Base-by-base conservation (phyloP, 2,113 vertebrate genomes). In the Sinocyclocheilus rhinocerous region DNA sequence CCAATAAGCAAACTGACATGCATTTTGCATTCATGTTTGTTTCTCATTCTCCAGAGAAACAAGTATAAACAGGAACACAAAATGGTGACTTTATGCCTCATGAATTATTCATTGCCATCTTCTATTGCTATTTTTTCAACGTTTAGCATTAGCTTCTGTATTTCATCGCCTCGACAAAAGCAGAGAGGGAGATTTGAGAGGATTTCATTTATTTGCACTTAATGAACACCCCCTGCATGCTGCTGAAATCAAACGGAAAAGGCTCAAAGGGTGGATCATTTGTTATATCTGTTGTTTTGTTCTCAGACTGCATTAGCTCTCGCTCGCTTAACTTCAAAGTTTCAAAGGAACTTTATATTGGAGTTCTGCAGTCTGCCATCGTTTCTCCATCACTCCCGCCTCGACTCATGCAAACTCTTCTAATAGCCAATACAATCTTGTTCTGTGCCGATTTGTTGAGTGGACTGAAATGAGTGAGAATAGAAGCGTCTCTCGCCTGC, bases 381-480 rank as follows among this genome's bases (percentile, higher is more conserved):
- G n/a, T 33, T 50, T 48, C 52, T 73, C 20, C 59, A 50, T 82
- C 59, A 67, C 10, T 81, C 42, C 45, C 8, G 13, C 18, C 22
- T 72, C 69, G 10, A 84, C 18, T 36, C 26, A 36, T 86, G 4
- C 78, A 24, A n/a, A 39, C 6, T 75, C 69, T 26, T 50, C 52
- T 75, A 82, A 33, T 29, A 76, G 39, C 69, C 79, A 81, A 48
- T 73, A 15, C 82, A 81, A 70, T 29, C 15, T 39, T 76, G 22
- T 59, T 29, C 29, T 42, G 33, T 73, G n/a, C 39, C 85, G 90
- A 92, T 90, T 92, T 89, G 90, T 89, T 91, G 90, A 93, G 90
- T 88, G 86, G 90, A 6, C 18, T 87, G 90, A 87, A 88, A 48
- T 86, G 85, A 76, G 87, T 81, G 89, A 89, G 86, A 87, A 86